These are phyloP conservation scores for Podarcis muralis DNA, from an alignment of 2,113 vertebrate species.

Conservation along the genomic window DNA sequence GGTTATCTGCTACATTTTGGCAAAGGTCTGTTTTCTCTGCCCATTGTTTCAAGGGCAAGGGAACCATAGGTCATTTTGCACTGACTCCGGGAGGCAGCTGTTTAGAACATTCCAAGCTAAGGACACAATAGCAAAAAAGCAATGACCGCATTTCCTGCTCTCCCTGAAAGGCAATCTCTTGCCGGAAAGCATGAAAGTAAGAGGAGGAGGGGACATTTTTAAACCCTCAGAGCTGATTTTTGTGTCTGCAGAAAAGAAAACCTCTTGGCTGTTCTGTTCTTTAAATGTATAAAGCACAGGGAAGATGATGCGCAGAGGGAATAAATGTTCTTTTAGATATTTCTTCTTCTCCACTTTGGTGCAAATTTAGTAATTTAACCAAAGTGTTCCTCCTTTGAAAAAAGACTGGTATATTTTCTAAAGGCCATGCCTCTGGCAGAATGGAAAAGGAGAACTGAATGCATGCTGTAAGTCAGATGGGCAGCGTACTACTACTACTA, in stretches of 20 bases:
- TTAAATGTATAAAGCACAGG: conserved; percentile 34
- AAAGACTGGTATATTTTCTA: not conserved
- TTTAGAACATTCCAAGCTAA: conserved; percentile 48
- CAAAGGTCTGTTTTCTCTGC: conserved; percentile 62
- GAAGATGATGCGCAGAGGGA: conserved; percentile 24
- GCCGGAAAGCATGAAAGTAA: conserved; percentile 16
- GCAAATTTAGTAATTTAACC: conserved; percentile 31
- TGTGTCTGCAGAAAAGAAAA: not conserved
- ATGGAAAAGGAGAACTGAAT: too few relatives aligned
- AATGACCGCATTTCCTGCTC: conserved; percentile 54
- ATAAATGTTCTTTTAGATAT: conserved; percentile 30
- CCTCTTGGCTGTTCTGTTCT: not conserved
- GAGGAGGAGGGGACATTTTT: conserved; percentile 27
- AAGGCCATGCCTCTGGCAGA: too few relatives aligned
- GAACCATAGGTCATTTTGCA: conserved; percentile 64
- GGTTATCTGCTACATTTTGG: conserved; percentile 63
- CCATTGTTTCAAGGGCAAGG: conserved; percentile 67
- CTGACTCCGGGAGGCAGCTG: conserved; percentile 54
- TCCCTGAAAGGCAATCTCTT: conserved; percentile 56
- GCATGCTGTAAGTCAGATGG: too few relatives aligned
- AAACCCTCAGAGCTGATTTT: not conserved
- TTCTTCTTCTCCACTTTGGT: not conserved
- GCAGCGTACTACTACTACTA: too few relatives aligned
- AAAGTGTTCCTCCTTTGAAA: not conserved
- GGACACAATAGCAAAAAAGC: conserved; percentile 56